Evolutionary conservation across 1,140 invertebrate genomes (phyloP).

Genomic region (Brachionus rotundiformis): DNA sequence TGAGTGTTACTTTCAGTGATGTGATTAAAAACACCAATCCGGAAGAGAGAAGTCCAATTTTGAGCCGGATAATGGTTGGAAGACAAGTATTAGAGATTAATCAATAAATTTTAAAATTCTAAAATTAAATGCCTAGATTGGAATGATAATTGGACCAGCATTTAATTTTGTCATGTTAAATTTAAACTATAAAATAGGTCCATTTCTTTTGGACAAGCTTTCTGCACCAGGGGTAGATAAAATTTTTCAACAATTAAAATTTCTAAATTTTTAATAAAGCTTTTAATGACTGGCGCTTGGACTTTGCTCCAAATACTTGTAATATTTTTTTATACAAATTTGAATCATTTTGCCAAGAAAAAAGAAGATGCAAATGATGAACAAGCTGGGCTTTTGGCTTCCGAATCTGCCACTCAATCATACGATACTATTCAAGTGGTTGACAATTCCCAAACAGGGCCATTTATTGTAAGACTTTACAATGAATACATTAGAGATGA

Average conservation of each 20-base stretch:
- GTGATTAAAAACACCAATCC: slow-evolving; percentile 54
- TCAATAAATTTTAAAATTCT: slow-evolving; percentile 53
- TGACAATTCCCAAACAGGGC: slow-evolving; percentile 44
- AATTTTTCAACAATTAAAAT: slow-evolving; percentile 11
- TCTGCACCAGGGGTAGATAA: slow-evolving; percentile 23
- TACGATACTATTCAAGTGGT: background rate
- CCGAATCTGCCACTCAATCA: background rate
- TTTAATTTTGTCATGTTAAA: slow-evolving; percentile 54
- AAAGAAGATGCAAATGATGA: background rate
- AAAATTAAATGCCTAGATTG: slow-evolving; percentile 1
- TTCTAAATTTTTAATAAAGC: slow-evolving; percentile 26
- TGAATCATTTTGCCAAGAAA: slow-evolving; percentile 36
- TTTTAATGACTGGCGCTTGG: slow-evolving; percentile 51
- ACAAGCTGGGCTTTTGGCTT: slow-evolving; percentile 34
- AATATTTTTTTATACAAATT: slow-evolving; percentile 52
- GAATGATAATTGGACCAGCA: slow-evolving; percentile 56
- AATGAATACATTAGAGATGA: slow-evolving; percentile 54
- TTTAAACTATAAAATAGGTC: slow-evolving; percentile 54
- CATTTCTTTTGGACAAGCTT: slow-evolving; percentile 27
- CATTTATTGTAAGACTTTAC: slow-evolving; percentile 3
- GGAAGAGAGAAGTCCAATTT: slow-evolving; percentile 55
- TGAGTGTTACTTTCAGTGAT: slow-evolving; percentile 53
- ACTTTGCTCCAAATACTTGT: slow-evolving; percentile 12
- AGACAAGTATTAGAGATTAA: slow-evolving; percentile 57
- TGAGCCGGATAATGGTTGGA: slow-evolving; percentile 53